phyloP scores from a whole-genome alignment of 2,888 invertebrate genomes.

The Aporophyla nigra region DNA sequence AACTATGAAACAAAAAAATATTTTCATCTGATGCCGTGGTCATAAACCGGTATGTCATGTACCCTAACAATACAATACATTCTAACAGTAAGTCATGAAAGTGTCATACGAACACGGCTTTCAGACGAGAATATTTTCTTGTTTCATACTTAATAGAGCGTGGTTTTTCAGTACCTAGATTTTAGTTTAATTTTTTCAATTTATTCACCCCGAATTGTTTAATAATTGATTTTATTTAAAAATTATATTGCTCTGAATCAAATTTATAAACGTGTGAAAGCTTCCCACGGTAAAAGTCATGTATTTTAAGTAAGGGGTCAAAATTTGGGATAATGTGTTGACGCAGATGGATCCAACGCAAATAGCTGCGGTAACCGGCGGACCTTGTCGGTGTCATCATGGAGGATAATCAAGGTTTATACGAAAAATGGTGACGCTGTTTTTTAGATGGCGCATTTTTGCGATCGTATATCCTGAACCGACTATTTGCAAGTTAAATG shows the following conservation, averaged over 20 bases:
- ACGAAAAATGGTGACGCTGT: conserved; percentile 39
- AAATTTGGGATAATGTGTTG: conserved; percentile 81
- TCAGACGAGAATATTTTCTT: no score
- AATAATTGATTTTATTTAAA: conserved; percentile 7
- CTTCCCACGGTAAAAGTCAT: conserved; percentile 74
- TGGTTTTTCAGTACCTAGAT: no score
- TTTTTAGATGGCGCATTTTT: conserved; percentile 22
- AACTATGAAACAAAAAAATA: no score
- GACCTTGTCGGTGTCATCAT: conserved; percentile 73
- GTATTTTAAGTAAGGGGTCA: conserved; percentile 78
- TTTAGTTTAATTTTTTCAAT: no score
- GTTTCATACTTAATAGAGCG: no score
- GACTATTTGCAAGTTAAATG: conserved; percentile 10
- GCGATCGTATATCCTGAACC: not conserved
- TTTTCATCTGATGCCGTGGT: no score
- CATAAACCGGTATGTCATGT: no score
- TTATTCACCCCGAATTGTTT: not conserved
- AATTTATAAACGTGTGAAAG: conserved; percentile 75
- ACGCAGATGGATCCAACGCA: conserved; percentile 74
- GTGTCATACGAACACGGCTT: no score
- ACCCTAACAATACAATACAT: no score
- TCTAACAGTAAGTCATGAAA: no score
- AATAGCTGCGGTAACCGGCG: conserved; percentile 77
- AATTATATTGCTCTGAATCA: conserved; percentile 60
- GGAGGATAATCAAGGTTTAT: conserved; percentile 66